Conservation (phyloP, 2,113 vertebrate species). For the Sylvicapra grimmia region DNA sequence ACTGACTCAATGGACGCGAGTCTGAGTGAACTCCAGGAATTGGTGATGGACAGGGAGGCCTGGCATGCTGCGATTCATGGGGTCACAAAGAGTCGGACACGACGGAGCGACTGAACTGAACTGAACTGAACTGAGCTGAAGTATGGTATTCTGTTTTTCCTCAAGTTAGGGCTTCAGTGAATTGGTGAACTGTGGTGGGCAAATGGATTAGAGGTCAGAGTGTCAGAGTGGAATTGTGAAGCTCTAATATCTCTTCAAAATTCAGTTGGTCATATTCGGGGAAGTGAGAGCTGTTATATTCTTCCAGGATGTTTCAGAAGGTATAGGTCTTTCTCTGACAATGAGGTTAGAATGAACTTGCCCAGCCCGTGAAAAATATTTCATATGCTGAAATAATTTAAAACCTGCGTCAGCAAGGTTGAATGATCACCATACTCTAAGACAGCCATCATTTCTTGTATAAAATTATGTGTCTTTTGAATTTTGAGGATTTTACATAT, state of each 20-base stretch:
- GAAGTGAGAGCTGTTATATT: not conserved
- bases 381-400: not conserved
- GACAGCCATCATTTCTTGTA: not conserved
- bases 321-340: not conserved
- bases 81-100: too few relatives aligned
- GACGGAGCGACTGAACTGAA: too few relatives aligned
- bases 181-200: not conserved
- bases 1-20: too few relatives aligned
- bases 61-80: too few relatives aligned
- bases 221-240: not conserved
- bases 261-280: not conserved
- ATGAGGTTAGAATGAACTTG: not conserved
- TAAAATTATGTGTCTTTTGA: conserved; percentile 34
- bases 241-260: not conserved
- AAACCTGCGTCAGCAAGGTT: not conserved
- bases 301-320: not conserved
- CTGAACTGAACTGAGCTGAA: too few relatives aligned
- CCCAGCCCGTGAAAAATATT: not conserved
- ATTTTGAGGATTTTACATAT: conserved; percentile 21
- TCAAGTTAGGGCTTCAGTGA: not conserved
- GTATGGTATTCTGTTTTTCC: conserved; percentile 1
- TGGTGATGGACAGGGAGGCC: too few relatives aligned
- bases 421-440: not conserved
- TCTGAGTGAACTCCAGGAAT: too few relatives aligned
- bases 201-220: not conserved